These are phyloP conservation scores for Cynocephalus volans DNA, from an alignment of 2,113 vertebrate species.

Conservation along the genomic window DNA sequence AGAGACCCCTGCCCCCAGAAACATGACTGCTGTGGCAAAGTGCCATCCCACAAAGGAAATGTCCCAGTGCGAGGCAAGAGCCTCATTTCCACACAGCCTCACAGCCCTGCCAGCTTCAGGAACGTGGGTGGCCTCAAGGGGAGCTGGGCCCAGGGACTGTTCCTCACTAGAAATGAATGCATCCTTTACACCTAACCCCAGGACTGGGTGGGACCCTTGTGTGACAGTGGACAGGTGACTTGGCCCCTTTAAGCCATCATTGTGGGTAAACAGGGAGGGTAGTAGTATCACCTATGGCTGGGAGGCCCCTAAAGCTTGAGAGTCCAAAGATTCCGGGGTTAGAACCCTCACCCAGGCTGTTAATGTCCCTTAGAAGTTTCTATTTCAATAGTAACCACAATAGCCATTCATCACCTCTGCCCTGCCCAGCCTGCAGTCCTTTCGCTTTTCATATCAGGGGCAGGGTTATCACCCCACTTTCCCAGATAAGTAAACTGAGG, in stretches of 20 bases:
- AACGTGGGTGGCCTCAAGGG: not conserved
- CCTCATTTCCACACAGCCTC: not conserved
- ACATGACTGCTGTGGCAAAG: not conserved
- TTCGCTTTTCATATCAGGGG: not conserved
- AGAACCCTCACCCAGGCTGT: not conserved
- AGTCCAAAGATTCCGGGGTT: not conserved
- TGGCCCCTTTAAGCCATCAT: not conserved
- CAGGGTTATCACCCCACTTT: not conserved
- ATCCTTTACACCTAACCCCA: not conserved
- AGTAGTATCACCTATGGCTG: not conserved
- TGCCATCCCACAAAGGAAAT: slow-evolving; percentile 21
- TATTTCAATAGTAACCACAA: not conserved
- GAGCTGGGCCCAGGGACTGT: not conserved
- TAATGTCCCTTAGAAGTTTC: not conserved
- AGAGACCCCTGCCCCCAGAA: not conserved
- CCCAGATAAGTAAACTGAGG: slow-evolving; percentile 51
- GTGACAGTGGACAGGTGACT: not conserved
- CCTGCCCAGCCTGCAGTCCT: not conserved
- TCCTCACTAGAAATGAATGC: not conserved
- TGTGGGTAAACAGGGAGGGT: not conserved
- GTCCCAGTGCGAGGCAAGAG: not conserved
- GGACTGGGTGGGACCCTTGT: not conserved
- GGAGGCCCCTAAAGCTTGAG: not conserved
- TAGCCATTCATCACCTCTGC: not conserved
- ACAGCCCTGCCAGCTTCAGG: not conserved